phyloP scores from a whole-genome alignment of 2,888 invertebrate species.

The Callyntrura sp. region DNA sequence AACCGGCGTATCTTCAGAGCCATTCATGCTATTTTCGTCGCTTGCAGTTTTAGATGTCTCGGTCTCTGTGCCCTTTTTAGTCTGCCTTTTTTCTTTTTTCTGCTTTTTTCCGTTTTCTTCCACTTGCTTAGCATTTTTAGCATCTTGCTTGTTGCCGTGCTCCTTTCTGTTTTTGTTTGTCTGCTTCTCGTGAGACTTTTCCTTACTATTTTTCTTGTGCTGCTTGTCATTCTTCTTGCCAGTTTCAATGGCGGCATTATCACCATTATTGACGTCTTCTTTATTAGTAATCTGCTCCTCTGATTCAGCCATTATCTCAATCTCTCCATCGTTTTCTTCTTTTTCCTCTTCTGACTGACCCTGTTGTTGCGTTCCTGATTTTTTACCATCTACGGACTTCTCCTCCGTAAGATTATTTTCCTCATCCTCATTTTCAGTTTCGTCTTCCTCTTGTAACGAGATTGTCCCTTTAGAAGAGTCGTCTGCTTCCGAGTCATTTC shows the following conservation, averaged over 20 bases:
- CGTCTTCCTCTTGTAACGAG: background rate
- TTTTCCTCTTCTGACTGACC: background rate
- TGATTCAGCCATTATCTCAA: slow-evolving; percentile 53
- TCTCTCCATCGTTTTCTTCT: slow-evolving; percentile 3
- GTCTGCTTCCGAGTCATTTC: background rate
- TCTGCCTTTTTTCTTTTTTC: slow-evolving; percentile 8
- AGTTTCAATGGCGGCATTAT: background rate
- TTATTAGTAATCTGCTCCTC: background rate
- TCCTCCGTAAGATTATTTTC: background rate
- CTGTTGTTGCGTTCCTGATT: background rate
- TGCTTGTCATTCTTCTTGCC: slow-evolving; percentile 31
- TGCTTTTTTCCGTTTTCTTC: background rate
- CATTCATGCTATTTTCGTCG: background rate
- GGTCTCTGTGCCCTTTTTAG: slow-evolving; percentile 6
- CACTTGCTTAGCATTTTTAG: slow-evolving; percentile 29
- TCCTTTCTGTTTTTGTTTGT: slow-evolving; percentile 12
- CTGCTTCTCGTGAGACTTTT: slow-evolving; percentile 38
- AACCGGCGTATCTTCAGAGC: background rate
- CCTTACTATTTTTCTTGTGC: slow-evolving; percentile 16
- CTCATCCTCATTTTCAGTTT: background rate
- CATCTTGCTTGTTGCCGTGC: background rate
- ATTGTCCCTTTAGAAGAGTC: no score
- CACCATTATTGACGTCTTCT: slow-evolving; percentile 10
- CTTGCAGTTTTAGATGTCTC: slow-evolving; percentile 17
- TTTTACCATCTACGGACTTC: background rate